Conservation (phyloP, 2,888 invertebrate species). For the Neria commutata region DNA sequence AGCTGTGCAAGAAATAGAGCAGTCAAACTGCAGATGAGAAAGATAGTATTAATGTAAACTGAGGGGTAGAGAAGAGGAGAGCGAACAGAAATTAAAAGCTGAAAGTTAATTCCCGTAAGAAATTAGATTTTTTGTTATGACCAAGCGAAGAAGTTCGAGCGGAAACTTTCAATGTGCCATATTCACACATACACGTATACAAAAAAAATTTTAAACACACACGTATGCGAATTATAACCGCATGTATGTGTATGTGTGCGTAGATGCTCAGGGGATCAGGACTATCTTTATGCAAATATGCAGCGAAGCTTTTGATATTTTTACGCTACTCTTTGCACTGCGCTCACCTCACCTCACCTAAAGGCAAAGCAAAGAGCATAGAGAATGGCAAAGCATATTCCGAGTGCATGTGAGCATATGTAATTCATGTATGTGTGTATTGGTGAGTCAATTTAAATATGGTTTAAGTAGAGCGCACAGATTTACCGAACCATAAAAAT, state of each 20-base stretch:
- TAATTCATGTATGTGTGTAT: neutral
- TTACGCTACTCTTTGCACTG: no score
- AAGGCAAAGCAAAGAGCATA: no score
- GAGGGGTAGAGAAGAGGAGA: no score
- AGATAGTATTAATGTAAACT: no score
- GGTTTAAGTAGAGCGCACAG: conserved; percentile 39
- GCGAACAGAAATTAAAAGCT: no score
- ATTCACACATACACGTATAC: neutral
- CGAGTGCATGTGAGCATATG: conserved; percentile 34
- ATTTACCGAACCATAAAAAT: conserved; percentile 39
- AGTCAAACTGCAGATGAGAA: no score
- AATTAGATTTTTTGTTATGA: neutral
- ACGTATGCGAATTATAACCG: neutral
- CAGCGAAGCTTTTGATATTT: neutral
- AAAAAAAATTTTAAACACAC: neutral
- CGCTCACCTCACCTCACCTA: no score
- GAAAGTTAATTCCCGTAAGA: neutral
- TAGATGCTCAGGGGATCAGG: neutral
- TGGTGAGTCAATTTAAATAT: conserved; percentile 34
- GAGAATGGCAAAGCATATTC: conserved; percentile 36
- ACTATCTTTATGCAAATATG: neutral
- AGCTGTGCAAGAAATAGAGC: no score
- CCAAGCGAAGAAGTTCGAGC: neutral
- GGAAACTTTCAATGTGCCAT: neutral
- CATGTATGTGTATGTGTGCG: neutral